Percentiles rank a stretch among this genome's conserved stretches.
These are phyloP conservation scores for Ianthella basta DNA, from an alignment of 37 sponge, comb jelly and placozoan genomes.

Conservation along the genomic window DNA sequence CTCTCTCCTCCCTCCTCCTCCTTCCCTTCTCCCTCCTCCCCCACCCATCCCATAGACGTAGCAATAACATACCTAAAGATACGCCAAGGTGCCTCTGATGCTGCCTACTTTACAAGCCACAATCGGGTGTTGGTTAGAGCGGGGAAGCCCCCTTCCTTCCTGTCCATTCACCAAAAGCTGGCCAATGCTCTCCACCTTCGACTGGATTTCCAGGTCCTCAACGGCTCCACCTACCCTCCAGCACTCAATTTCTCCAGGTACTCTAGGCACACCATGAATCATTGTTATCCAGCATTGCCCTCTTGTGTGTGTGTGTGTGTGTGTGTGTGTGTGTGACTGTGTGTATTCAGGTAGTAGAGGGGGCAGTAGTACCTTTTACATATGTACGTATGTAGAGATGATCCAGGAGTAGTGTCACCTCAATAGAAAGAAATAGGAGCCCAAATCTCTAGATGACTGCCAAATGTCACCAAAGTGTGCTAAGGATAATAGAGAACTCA, in stretches of 20 bases:
- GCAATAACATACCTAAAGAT: conserved; percentile 2
- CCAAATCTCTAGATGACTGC: no score
- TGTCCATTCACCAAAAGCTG: conserved; percentile 1
- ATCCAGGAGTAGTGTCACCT: no score
- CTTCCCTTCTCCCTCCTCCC: not conserved
- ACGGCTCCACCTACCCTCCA: not conserved
- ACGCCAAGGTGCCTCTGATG: not conserved
- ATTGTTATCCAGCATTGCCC: not conserved
- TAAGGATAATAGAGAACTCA: no score
- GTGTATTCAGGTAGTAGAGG: no score
- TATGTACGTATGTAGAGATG: not conserved
- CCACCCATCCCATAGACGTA: not conserved
- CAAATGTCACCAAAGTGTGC: no score
- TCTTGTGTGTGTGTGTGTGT: not conserved
- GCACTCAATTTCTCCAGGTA: conserved; percentile 6
- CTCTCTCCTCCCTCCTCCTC: not conserved
- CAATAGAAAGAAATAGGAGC: no score
- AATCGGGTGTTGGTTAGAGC: not conserved
- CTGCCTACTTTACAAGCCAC: not conserved
- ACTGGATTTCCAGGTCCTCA: conserved; percentile 20
- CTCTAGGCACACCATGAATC: not conserved
- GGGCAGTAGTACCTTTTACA: not conserved
- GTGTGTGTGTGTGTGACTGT: conserved; percentile 11
- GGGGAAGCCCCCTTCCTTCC: not conserved
- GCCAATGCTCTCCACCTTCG: conserved; percentile 8